A percentile compares a stretch with the other conserved stretches of the same genome.
phyloP scores from a whole-genome alignment of 1,140 invertebrate species.

The Drosophila santomea region DNA sequence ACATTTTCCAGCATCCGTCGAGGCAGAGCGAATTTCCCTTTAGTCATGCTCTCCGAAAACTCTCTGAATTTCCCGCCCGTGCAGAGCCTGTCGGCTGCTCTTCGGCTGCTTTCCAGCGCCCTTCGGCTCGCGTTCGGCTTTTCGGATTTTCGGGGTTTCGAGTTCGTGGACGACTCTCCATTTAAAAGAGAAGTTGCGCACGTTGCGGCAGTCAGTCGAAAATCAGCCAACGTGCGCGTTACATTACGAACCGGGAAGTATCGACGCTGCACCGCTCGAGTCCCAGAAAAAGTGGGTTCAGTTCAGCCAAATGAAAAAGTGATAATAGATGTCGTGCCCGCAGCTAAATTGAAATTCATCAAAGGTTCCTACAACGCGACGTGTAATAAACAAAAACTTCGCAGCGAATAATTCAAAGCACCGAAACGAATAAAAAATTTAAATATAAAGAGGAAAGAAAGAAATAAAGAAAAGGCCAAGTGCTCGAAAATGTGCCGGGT shows the following conservation, averaged over 20 bases:
- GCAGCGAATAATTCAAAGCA: conserved; percentile 9
- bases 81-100: conserved; percentile 28
- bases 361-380: conserved; percentile 60
- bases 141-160: conserved; percentile 21
- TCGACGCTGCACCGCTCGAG: conserved; percentile 23
- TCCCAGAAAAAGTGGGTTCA: conserved; percentile 30
- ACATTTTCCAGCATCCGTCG: conserved; percentile 38
- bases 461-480: conserved; percentile 5
- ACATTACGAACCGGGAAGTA: conserved; percentile 32
- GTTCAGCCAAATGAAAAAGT: conserved; percentile 40
- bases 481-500: conserved; percentile 55
- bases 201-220: conserved; percentile 79
- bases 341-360: conserved; percentile 51
- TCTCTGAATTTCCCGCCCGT: conserved; percentile 22
- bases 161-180: conserved; percentile 42
- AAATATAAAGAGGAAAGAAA: conserved; percentile 14
- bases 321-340: conserved; percentile 59
- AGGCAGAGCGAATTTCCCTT: conserved; percentile 56
- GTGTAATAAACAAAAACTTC: conserved; percentile 33
- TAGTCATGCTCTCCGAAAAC: conserved; percentile 19
- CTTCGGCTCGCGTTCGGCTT: conserved; percentile 9
- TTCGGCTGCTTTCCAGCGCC: conserved; percentile 1
- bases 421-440: conserved; percentile 8
- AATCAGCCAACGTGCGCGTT: conserved; percentile 70
- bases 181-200: conserved; percentile 78